Conservation (phyloP, 2,888 invertebrate genomes). For the Actias luna region DNA sequence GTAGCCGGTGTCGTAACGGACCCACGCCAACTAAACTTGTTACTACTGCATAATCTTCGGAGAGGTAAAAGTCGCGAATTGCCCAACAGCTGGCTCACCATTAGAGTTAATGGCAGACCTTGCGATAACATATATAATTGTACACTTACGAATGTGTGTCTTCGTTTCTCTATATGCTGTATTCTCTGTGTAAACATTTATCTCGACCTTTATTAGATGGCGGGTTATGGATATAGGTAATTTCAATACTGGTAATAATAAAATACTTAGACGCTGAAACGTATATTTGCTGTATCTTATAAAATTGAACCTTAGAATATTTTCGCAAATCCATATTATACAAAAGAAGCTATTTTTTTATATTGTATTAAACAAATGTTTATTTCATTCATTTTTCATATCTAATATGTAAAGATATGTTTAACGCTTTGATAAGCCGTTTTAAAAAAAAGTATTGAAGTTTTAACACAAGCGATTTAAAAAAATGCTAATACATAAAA, state of each 20-base stretch:
- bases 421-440: too few species aligned
- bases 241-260: not conserved
- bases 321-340: too few species aligned
- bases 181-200: not conserved
- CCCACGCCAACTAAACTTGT: slow-evolving; percentile 30
- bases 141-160: not conserved
- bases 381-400: too few species aligned
- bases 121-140: slow-evolving; percentile 21
- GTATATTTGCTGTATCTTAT: too few species aligned
- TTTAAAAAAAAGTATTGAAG: too few species aligned
- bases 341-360: too few species aligned
- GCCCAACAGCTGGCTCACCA: slow-evolving; percentile 23
- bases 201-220: not conserved
- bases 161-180: not conserved
- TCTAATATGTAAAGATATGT: too few species aligned
- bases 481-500: too few species aligned
- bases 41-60: slow-evolving; percentile 34
- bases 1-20: slow-evolving; percentile 28
- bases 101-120: slow-evolving; percentile 16
- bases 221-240: not conserved
- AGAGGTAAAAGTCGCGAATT: slow-evolving; percentile 27
- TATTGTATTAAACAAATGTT: too few species aligned
- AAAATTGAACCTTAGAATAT: too few species aligned
- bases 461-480: too few species aligned
- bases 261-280: not conserved